Evolutionary conservation across 2,888 invertebrate species (phyloP), one percentile per base, ranked within the genome.

Genomic region (Mamestra brassicae): DNA sequence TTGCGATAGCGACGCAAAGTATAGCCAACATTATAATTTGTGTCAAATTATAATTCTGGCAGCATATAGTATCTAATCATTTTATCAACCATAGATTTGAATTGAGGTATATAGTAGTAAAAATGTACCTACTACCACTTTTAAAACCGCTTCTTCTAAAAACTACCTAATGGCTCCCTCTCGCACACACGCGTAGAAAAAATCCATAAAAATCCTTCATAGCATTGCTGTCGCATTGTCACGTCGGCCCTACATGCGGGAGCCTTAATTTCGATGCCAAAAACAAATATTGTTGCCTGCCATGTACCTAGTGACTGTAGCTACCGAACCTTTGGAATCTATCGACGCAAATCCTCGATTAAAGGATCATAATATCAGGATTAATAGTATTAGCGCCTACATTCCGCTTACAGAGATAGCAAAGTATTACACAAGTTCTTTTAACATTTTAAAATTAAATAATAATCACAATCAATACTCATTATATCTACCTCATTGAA

Each of bases 311-410:
- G 7, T 42, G 5, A 11, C 15, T 13, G 15, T 36, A 36, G 34
- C 8, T 47, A 38, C 7, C 26, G 17, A 52, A 76, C n/a, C 76
- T 54, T 67, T 67, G 26, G 34, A 67, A 42, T 8, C 52, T 38
- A 42, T 13, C n/a, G 54, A 17, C 15, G 34, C 47, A 42, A 68
- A 77, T 11, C 47, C 34, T 47, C 8, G 54, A 76, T 76, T 77
- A 61, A 50, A 36, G 13, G 55, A 77, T 69, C 69, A 69, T 15
- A 70, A 52, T 72, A 38, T 62, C 65, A 47, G 50, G 55, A 64
- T 72, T 77, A 61, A n/a, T 52, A n/a, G 55, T 61, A 72, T 65
- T 72, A 77, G 15, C 50, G 17, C 13, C 10, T 26, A 78, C 64
- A 55, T 64, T 65, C 50, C 11, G 10, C 5, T 6, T 78, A 11